These are phyloP conservation scores for Cryptus armator DNA, from an alignment of 2,888 invertebrate genomes.

Conservation along the genomic window DNA sequence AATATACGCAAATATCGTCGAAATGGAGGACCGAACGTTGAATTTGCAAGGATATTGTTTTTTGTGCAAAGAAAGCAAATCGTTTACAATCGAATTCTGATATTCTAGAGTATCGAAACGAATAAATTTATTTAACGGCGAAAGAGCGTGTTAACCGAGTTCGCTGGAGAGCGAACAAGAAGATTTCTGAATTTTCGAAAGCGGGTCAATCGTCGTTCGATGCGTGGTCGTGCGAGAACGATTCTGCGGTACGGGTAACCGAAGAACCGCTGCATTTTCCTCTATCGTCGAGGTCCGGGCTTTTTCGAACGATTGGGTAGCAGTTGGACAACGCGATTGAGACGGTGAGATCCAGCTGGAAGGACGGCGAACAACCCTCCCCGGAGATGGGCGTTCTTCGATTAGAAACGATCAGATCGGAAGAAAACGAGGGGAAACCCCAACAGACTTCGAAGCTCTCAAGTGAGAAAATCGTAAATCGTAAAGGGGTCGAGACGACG, in stretches of 20 bases:
- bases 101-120: too few species aligned
- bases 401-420: slow-evolving; percentile 26
- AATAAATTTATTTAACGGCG: too few species aligned
- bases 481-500: slow-evolving; percentile 5
- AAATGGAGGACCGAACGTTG: too few species aligned
- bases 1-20: too few species aligned
- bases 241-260: slow-evolving; percentile 22
- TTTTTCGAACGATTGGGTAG: not conserved
- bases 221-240: slow-evolving; percentile 9
- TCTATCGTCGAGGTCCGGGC: not conserved
- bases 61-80: too few species aligned
- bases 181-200: not conserved
- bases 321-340: not conserved
- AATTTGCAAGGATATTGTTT: too few species aligned
- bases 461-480: slow-evolving; percentile 38
- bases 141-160: too few species aligned
- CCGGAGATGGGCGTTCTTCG: slow-evolving; percentile 36
- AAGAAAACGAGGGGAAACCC: slow-evolving; percentile 28
- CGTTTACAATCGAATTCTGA: too few species aligned
- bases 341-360: not conserved
- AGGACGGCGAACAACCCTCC: not conserved
- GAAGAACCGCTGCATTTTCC: slow-evolving; percentile 27
- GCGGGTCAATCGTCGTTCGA: slow-evolving; percentile 6
- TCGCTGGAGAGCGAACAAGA: not conserved
- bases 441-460: not conserved